These are phyloP conservation scores for Typhlomys cinereus DNA, from an alignment of 2,113 vertebrate species.

Conservation along the genomic window DNA sequence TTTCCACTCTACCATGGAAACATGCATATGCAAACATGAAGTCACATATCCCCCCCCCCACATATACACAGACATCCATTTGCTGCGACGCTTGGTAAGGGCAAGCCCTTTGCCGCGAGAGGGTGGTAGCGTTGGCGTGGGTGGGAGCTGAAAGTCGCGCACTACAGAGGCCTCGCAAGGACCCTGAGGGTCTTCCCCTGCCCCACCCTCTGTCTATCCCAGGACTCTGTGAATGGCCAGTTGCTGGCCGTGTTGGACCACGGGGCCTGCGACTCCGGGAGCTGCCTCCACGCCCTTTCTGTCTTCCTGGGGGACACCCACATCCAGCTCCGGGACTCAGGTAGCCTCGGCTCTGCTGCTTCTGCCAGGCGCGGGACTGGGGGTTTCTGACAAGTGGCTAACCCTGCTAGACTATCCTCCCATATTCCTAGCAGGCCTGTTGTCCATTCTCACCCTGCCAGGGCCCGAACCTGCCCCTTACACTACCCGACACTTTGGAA, in stretches of 20 bases:
- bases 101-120: neutral
- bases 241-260: slow-evolving; percentile 85
- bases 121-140: neutral
- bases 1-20: neutral
- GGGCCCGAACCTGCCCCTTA: neutral
- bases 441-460: neutral
- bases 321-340: slow-evolving; percentile 87
- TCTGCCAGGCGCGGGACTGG: slow-evolving; percentile 82
- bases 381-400: slow-evolving; percentile 89
- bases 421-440: neutral
- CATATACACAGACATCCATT: neutral
- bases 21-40: neutral
- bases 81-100: neutral
- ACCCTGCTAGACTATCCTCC: slow-evolving; percentile 81
- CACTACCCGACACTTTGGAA: neutral
- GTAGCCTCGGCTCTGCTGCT: slow-evolving; percentile 70
- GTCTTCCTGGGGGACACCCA: slow-evolving; percentile 84
- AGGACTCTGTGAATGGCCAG: slow-evolving; percentile 91
- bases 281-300: slow-evolving; percentile 86
- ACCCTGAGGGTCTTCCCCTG: accelerated
- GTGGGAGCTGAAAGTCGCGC: neutral
- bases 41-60: neutral
- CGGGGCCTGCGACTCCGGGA: slow-evolving; percentile 54
- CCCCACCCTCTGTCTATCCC: neutral
- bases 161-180: neutral